Evolutionary conservation across 2,888 invertebrate species (phyloP).

Genomic region (Philereme vetulata): DNA sequence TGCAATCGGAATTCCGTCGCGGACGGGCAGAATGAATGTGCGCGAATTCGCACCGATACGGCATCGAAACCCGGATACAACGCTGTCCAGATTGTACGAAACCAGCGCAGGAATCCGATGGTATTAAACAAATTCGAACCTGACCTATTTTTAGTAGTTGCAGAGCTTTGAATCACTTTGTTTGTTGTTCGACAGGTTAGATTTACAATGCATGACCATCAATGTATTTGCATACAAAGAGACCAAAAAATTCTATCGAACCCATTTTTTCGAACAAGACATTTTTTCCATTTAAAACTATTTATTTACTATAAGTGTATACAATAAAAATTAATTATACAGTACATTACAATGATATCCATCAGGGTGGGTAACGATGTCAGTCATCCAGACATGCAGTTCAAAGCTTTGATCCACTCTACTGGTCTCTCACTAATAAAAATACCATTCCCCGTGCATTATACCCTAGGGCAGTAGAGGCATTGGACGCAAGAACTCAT

Average conservation of each 20-base stretch:
- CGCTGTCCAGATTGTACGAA: constrained; percentile 34
- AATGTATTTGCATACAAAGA: too few relatives aligned
- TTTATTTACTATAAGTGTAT: neutral
- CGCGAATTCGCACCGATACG: constrained; percentile 54
- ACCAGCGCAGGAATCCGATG: constrained; percentile 9
- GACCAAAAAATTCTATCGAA: too few relatives aligned
- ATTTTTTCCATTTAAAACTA: neutral
- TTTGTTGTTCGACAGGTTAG: neutral
- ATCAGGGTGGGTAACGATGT: constrained; percentile 29
- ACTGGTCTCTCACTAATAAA: constrained; percentile 38
- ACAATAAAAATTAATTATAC: constrained; percentile 1
- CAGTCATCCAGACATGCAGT: constrained; percentile 30
- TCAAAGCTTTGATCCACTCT: constrained; percentile 36
- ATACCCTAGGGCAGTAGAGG: constrained; percentile 17
- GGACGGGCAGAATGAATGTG: constrained; percentile 53
- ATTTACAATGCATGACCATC: neutral
- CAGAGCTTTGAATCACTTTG: constrained; percentile 3
- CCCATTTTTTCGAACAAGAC: neutral
- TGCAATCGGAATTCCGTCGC: constrained; percentile 55
- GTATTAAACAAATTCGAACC: constrained; percentile 17
- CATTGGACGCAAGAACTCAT: constrained; percentile 6
- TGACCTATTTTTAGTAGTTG: constrained; percentile 16
- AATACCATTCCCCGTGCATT: constrained; percentile 33
- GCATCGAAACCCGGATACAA: constrained; percentile 46
- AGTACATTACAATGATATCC: constrained; percentile 11